These are phyloP conservation scores for Heliocidaris tuberculata DNA, from an alignment of 35 echinoderm and acorn worm species.

Conservation along the genomic window DNA sequence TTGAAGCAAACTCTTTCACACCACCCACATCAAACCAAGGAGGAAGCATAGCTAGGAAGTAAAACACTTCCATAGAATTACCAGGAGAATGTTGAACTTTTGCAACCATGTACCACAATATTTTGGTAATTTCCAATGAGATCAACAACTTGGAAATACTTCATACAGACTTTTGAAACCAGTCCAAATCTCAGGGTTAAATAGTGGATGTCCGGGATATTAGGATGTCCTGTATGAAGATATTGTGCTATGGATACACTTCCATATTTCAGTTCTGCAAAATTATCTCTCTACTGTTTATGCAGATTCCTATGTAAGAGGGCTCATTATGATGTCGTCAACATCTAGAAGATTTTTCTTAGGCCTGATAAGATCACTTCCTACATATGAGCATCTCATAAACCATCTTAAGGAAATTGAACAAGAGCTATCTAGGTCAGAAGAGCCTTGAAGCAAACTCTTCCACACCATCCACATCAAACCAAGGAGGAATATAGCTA, in stretches of 20 bases:
- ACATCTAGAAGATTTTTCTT: background rate
- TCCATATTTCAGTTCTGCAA: background rate
- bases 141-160: no score
- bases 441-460: background rate
- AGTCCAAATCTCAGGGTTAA: no score
- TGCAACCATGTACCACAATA: background rate
- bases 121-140: background rate
- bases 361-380: background rate
- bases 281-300: background rate
- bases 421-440: background rate
- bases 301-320: background rate
- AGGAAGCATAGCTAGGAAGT: background rate
- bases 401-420: background rate
- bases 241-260: background rate
- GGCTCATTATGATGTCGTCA: background rate
- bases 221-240: no score
- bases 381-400: background rate
- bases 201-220: no score
- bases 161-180: no score
- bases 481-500: background rate
- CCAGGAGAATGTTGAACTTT: background rate
- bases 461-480: background rate
- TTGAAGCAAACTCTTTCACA: background rate
- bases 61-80: background rate
- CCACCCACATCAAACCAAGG: background rate